phyloP scores from a whole-genome alignment of 2,113 vertebrate species.

The Platysternon megacephalum region DNA sequence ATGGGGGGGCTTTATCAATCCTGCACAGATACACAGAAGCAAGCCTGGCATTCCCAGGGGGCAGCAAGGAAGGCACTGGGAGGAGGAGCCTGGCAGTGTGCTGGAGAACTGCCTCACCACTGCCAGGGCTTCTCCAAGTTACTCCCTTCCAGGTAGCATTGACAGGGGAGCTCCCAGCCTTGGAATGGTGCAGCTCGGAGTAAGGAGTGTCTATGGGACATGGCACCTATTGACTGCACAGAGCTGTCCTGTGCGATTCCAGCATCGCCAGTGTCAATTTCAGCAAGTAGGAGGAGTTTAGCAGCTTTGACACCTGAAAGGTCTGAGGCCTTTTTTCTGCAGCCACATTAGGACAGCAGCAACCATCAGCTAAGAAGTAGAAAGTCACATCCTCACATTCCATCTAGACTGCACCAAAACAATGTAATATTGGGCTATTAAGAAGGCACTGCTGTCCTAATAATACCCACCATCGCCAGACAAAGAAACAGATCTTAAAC shows the following conservation, averaged over 20 bases:
- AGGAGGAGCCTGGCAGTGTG: not conserved
- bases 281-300: not conserved
- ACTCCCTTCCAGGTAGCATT: not conserved
- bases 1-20: not conserved
- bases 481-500: no score
- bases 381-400: no score
- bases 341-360: no score
- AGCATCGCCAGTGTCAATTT: not conserved
- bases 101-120: not conserved
- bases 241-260: not conserved
- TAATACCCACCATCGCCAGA: no score
- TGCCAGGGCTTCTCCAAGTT: not conserved
- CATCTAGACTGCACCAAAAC: no score
- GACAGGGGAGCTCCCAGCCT: not conserved
- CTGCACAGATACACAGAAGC: not conserved
- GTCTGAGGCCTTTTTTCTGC: no score
- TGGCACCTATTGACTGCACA: not conserved
- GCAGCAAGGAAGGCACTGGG: accelerated
- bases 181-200: no score
- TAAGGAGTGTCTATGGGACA: not conserved
- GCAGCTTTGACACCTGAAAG: not conserved
- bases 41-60: not conserved
- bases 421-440: no score
- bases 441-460: no score
- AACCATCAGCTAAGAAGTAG: no score